Evolutionary conservation across 35 echinoderm and acorn worm genomes (phyloP).

Genomic region (Strongylocentrotus purpuratus): DNA sequence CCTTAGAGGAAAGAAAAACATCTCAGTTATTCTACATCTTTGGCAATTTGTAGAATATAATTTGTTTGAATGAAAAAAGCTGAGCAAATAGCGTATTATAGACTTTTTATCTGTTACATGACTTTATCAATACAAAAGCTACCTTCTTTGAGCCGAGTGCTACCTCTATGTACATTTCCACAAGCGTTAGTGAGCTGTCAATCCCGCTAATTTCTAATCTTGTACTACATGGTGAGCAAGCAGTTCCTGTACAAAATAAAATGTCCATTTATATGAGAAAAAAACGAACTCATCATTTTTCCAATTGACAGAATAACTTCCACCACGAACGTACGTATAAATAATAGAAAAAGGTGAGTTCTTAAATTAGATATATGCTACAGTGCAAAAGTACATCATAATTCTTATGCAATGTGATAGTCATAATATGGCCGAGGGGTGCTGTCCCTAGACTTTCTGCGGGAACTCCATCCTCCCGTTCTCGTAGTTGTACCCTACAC

Average conservation of each 20-base stretch:
- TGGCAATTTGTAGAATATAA: not conserved
- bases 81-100: not conserved
- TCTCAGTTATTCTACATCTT: slow-evolving; percentile 2
- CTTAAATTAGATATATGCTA: slow-evolving; percentile 14
- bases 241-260: not conserved
- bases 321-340: slow-evolving; percentile 11
- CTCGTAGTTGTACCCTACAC: slow-evolving; percentile 77
- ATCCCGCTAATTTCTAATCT: not conserved
- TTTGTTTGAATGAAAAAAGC: not conserved
- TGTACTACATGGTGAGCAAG: not conserved
- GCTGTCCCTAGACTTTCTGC: slow-evolving; percentile 61
- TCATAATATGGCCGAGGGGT: not conserved
- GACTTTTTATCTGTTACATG: not conserved
- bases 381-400: slow-evolving; percentile 32
- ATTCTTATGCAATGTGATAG: slow-evolving; percentile 12
- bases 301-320: not conserved
- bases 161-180: not conserved
- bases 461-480: slow-evolving; percentile 83
- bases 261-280: not conserved
- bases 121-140: not conserved
- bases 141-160: not conserved
- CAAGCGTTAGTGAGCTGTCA: not conserved
- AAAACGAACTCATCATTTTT: not conserved
- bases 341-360: slow-evolving; percentile 46
- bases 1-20: not conserved